These are phyloP conservation scores for Piprites chloris DNA, from an alignment of 2,113 vertebrate species.

Conservation along the genomic window DNA sequence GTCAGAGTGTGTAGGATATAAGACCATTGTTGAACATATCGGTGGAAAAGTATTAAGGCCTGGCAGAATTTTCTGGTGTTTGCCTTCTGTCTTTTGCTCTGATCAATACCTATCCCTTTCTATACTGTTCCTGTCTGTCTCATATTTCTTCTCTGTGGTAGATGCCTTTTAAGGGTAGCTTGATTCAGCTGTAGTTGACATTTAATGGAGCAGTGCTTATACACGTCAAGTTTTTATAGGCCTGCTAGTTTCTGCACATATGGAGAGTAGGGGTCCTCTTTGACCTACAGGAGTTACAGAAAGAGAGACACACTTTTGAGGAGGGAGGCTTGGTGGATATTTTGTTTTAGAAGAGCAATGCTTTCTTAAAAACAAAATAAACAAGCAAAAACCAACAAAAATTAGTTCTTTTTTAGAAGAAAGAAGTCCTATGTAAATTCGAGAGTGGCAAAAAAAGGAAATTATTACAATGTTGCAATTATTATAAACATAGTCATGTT, in stretches of 20 bases:
- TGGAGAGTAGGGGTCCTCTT: constrained; percentile 9
- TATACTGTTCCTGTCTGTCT: constrained; percentile 29
- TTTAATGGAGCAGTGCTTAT: constrained; percentile 58
- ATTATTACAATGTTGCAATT: neutral
- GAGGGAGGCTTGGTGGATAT: neutral
- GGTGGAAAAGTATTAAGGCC: constrained; percentile 45
- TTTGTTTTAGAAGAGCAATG: neutral
- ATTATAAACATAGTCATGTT: neutral
- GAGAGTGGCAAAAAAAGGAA: neutral
- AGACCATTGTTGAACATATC: constrained; percentile 30
- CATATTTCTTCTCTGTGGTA: constrained; percentile 55
- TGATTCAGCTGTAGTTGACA: constrained; percentile 54
- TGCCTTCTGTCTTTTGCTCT: constrained; percentile 48
- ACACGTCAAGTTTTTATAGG: constrained; percentile 63
- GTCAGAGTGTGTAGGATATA: neutral
- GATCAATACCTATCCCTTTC: constrained; percentile 50
- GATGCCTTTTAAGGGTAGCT: constrained; percentile 48
- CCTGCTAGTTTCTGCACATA: constrained; percentile 29
- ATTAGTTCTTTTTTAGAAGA: neutral
- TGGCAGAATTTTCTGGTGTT: constrained; percentile 57
- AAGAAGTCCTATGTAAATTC: neutral
- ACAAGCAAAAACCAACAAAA: neutral
- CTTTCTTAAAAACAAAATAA: neutral
- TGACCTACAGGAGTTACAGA: constrained; percentile 37
- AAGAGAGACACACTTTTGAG: neutral